Evolutionary conservation across 2,888 invertebrate genomes (phyloP), one percentile per base, ranked within the genome.

Genomic region (Synergus umbraculus): DNA sequence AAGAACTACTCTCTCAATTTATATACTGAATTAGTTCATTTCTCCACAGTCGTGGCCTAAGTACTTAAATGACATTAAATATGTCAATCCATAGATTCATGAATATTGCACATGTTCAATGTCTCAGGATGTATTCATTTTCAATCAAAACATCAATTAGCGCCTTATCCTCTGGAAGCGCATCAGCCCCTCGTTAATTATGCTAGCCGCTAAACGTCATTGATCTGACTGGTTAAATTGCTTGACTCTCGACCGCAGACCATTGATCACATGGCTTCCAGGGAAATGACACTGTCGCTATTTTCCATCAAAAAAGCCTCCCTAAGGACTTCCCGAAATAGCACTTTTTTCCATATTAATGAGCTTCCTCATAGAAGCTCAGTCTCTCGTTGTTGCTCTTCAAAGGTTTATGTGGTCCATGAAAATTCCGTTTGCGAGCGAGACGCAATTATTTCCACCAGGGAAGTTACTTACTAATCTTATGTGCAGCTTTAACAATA

Each of bases 91-190:
- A n/a, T 54, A 8, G n/a, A n/a, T 54, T 54, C n/a, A 54, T 54
- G 54, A 54, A 54, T 54, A 54, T 54, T n/a, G 22, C 22, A 22
- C 37, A 73, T 73, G 73, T 10, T n/a, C 37, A 18, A 73, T 73
- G 9, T 54, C 54, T 54, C 37, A 22, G 29, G 37, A 73, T 37
- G n/a, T 73, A 54, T 41, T 73, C 41, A 37, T 41, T 73, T 73
- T 73, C 73, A 73, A 73, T 73, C 54, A 73, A 73, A 73, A 54
- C 54, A 73, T 73, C 54, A 73, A 73, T 73, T 73, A 73, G 41
- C 54, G 73, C 41, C 73, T 73, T 73, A 73, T 73, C 73, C 73
- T 73, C 49, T 41, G 37, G 73, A 73, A 73, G 49, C 54, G 54
- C 37, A 73, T 73, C 41, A 73, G 13, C 73, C 54, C 37, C 54